Percentiles rank a stretch among this genome's conserved stretches.
Evolutionary conservation across 1,140 invertebrate genomes (phyloP).

Genomic region (Philotrypesis tridentata): DNA sequence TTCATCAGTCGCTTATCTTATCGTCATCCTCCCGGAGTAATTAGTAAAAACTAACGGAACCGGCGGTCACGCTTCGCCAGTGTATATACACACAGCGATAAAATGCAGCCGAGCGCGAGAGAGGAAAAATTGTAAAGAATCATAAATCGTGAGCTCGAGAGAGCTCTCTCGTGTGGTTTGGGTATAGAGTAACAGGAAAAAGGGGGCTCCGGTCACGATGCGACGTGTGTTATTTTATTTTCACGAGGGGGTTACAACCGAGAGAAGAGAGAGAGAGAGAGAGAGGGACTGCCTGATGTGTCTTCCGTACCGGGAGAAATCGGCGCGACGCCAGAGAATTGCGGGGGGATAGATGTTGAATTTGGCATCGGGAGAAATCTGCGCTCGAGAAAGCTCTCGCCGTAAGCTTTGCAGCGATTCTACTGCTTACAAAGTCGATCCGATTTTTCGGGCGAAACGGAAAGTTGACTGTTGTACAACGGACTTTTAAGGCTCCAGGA

Average conservation of each 20-base stretch:
- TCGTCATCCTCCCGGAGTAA: conserved; percentile 13
- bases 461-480: no score
- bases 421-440: no score
- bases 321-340: not conserved
- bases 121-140: not conserved
- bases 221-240: not conserved
- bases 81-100: conserved; percentile 1
- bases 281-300: not conserved
- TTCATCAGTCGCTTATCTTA: not conserved
- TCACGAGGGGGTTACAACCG: not conserved
- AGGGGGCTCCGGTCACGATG: not conserved
- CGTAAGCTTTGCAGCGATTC: no score
- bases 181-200: not conserved
- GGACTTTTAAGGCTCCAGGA: no score
- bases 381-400: not conserved
- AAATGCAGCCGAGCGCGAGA: not conserved
- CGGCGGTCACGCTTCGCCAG: not conserved
- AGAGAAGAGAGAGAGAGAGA: no score
- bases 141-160: not conserved
- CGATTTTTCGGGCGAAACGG: no score
- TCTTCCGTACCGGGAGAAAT: not conserved
- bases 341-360: not conserved
- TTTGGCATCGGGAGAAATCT: not conserved
- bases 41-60: conserved; percentile 6
- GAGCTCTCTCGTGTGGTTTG: not conserved